Percentiles rank a stretch among this genome's conserved stretches.
These are phyloP conservation scores for Myotis pilosus DNA, from an alignment of 2,797 vertebrate species.

Conservation along the genomic window DNA sequence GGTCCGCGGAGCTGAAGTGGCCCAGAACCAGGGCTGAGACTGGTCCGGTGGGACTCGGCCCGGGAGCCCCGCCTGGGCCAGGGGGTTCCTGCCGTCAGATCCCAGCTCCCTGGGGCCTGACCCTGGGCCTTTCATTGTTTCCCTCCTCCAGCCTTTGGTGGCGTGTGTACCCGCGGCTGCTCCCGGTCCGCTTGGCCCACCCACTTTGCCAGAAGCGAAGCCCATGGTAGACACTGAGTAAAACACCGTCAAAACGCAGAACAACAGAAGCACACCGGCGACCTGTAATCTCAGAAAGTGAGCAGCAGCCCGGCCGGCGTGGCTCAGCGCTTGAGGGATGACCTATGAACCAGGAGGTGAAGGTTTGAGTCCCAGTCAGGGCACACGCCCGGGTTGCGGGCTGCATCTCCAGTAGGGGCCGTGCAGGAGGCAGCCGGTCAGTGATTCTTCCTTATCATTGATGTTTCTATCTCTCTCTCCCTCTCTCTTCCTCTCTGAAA, in stretches of 20 bases:
- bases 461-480: too few relatives aligned
- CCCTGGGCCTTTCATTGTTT: neutral
- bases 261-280: neutral
- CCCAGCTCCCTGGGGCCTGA: neutral
- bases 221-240: neutral
- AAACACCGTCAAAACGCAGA: neutral
- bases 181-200: neutral
- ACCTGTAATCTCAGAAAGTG: neutral
- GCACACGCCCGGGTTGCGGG: too few relatives aligned
- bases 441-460: too few relatives aligned
- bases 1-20: neutral
- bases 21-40: neutral
- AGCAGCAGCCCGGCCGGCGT: too few relatives aligned
- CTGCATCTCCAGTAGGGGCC: too few relatives aligned
- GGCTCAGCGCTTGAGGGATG: too few relatives aligned
- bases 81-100: too few relatives aligned
- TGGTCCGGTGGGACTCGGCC: neutral
- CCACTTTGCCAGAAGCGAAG: neutral
- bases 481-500: too few relatives aligned
- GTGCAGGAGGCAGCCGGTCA: too few relatives aligned
- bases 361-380: too few relatives aligned
- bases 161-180: neutral
- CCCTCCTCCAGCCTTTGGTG: neutral
- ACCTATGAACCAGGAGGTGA: too few relatives aligned
- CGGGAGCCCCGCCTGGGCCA: too few relatives aligned